Evolutionary conservation across 2,888 invertebrate genomes (phyloP).

Genomic region (Ochropleura leucogaster): DNA sequence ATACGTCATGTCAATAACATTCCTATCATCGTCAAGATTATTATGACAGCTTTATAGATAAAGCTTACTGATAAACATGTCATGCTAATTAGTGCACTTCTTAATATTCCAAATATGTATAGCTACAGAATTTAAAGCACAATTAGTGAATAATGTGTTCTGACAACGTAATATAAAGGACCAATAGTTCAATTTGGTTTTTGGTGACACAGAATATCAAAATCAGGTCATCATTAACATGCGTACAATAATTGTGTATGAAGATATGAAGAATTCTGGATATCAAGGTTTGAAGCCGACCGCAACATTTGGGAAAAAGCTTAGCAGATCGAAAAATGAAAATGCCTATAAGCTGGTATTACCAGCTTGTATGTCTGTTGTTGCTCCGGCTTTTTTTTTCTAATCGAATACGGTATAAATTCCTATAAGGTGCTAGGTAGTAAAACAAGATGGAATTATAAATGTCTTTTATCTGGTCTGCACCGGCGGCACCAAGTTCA

Average conservation of each 20-base stretch:
- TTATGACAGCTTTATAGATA: constrained; percentile 58
- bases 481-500: constrained; percentile 60
- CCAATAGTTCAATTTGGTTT: constrained; percentile 13
- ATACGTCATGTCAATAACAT: constrained; percentile 65
- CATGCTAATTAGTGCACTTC: constrained; percentile 53
- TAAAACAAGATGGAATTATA: constrained; percentile 14
- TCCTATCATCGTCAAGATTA: constrained; percentile 61
- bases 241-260: too few relatives aligned
- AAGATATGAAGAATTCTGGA: not conserved
- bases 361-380: not conserved
- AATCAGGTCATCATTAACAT: not conserved
- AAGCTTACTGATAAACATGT: constrained; percentile 60
- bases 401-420: constrained; percentile 1
- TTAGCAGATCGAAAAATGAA: not conserved
- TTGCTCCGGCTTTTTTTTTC: constrained; percentile 5
- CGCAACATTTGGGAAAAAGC: too few relatives aligned
- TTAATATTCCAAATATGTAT: constrained; percentile 46
- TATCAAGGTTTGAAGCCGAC: not conserved
- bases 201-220: constrained; percentile 1
- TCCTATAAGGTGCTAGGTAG: constrained; percentile 13
- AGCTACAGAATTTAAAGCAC: constrained; percentile 24
- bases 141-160: constrained; percentile 31
- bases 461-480: constrained; percentile 52
- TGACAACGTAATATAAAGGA: constrained; percentile 31
- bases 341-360: not conserved